phyloP scores from a whole-genome alignment of 2,113 vertebrate genomes.

The Brachionichthys hirsutus region DNA sequence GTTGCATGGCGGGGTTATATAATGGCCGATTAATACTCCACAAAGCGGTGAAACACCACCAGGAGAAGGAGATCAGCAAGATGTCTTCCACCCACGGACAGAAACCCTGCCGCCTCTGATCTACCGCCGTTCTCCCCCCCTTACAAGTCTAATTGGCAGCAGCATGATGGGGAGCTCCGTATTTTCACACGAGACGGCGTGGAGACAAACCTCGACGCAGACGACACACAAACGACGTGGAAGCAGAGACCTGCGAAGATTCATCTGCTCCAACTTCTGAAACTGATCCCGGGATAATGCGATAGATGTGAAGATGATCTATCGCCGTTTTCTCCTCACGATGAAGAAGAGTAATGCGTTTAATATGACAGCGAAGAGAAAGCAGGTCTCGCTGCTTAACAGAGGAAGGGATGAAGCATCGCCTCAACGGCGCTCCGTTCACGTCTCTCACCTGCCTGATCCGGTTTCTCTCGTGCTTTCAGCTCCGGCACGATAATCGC shows the following conservation, averaged over 20 bases:
- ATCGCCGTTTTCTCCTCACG: slow-evolving; percentile 18
- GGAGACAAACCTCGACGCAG: slow-evolving; percentile 39
- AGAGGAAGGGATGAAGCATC: slow-evolving; percentile 16
- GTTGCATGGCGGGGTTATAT: slow-evolving; percentile 62
- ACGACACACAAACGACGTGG: slow-evolving; percentile 26
- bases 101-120: slow-evolving; percentile 57
- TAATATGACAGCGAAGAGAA: slow-evolving; percentile 19
- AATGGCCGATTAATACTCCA: slow-evolving; percentile 75
- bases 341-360: slow-evolving; percentile 29
- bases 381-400: slow-evolving; percentile 10
- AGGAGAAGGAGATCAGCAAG: slow-evolving; percentile 67
- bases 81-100: slow-evolving; percentile 70
- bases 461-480: slow-evolving; percentile 32
- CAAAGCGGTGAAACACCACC: slow-evolving; percentile 56
- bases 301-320: slow-evolving; percentile 22
- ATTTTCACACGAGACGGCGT: slow-evolving; percentile 34
- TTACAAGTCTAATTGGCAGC: slow-evolving; percentile 70
- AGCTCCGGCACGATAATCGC: slow-evolving; percentile 40
- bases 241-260: slow-evolving; percentile 27
- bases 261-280: slow-evolving; percentile 37
- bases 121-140: slow-evolving; percentile 52
- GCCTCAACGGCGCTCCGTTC: slow-evolving; percentile 10
- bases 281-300: slow-evolving; percentile 39
- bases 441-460: slow-evolving; percentile 22
- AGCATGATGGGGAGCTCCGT: slow-evolving; percentile 42